phyloP scores from a whole-genome alignment of 1,140 invertebrate species.

The Drosophila lowei region DNA sequence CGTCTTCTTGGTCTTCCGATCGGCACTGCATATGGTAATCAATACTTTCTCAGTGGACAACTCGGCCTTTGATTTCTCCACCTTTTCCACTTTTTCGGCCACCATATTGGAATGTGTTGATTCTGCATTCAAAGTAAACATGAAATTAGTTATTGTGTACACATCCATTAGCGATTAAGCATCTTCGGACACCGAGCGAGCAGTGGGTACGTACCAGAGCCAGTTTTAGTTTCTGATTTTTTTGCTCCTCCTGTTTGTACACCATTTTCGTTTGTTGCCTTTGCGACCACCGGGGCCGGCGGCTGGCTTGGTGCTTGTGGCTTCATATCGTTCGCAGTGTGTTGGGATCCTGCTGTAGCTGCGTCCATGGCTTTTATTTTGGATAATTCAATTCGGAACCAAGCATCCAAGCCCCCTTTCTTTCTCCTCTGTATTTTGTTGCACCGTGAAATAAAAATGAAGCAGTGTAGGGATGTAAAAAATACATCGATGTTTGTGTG shows the following conservation, averaged over 20 bases:
- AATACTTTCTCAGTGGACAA: conserved; percentile 61
- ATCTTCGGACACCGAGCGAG: neutral
- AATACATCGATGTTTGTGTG: conserved; percentile 33
- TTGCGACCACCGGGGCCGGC: conserved; percentile 48
- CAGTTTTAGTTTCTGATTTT: conserved; percentile 55
- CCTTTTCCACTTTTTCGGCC: conserved; percentile 23
- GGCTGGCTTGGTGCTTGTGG: conserved; percentile 38
- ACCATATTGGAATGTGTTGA: conserved; percentile 52
- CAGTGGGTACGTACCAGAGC: conserved; percentile 40
- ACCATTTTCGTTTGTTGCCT: conserved; percentile 70
- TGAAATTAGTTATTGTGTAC: conserved; percentile 13
- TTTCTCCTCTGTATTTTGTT: conserved; percentile 40
- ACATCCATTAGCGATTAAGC: neutral
- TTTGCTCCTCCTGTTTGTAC: conserved; percentile 71
- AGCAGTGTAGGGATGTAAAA: conserved; percentile 30
- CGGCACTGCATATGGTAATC: conserved; percentile 73
- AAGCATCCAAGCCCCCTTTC: conserved; percentile 48
- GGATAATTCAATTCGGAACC: conserved; percentile 42
- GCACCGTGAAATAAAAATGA: conserved; percentile 23
- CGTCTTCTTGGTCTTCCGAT: conserved; percentile 70
- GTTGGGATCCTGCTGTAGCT: conserved; percentile 33
- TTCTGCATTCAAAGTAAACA: conserved; percentile 12
- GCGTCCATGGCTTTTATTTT: conserved; percentile 59
- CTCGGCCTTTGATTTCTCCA: conserved; percentile 52
- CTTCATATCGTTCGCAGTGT: conserved; percentile 43